These are phyloP conservation scores for Ailuropoda melanoleuca DNA, from an alignment of 2,113 vertebrate genomes.

Conservation along the genomic window DNA sequence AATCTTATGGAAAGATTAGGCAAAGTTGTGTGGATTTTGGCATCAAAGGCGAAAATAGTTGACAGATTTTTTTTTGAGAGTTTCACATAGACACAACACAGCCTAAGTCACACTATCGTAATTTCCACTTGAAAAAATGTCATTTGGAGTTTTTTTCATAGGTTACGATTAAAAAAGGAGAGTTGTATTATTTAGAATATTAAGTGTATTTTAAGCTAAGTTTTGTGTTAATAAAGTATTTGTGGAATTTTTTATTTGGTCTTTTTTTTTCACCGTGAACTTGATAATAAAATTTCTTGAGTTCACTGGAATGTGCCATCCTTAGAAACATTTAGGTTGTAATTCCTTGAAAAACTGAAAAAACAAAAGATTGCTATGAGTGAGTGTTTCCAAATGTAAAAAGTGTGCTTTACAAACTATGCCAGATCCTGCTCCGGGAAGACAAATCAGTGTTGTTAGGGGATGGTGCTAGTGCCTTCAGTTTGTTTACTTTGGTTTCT, in stretches of 20 bases:
- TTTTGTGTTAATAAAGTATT: not conserved
- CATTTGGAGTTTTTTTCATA: not conserved
- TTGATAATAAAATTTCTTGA: conserved; percentile 28
- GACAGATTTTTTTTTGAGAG: not conserved
- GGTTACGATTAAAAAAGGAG: not conserved
- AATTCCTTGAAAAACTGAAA: conserved; percentile 82
- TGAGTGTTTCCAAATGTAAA: conserved; percentile 84
- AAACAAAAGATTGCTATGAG: conserved; percentile 75
- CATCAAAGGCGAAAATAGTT: not conserved
- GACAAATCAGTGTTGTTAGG: conserved; percentile 96
- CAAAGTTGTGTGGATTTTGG: not conserved
- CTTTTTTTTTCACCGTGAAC: not conserved
- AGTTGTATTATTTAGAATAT: conserved; percentile 33
- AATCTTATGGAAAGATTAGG: not conserved
- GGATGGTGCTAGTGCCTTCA: conserved; percentile 92
- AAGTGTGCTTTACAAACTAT: conserved; percentile 85
- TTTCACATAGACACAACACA: not conserved
- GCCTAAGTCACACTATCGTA: not conserved
- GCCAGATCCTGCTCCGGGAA: conserved; percentile 89
- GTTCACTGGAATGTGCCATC: conserved; percentile 47
- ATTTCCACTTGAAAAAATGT: conserved; percentile 25
- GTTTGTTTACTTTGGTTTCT: conserved; percentile 97
- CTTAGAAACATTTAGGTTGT: conserved; percentile 70
- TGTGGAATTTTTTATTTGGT: conserved; percentile 41
- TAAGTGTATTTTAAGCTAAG: not conserved